Percentiles rank a stretch among this genome's conserved stretches.
Conservation (phyloP, 2,888 invertebrate genomes). For the Zele albiditarsus region DNA sequence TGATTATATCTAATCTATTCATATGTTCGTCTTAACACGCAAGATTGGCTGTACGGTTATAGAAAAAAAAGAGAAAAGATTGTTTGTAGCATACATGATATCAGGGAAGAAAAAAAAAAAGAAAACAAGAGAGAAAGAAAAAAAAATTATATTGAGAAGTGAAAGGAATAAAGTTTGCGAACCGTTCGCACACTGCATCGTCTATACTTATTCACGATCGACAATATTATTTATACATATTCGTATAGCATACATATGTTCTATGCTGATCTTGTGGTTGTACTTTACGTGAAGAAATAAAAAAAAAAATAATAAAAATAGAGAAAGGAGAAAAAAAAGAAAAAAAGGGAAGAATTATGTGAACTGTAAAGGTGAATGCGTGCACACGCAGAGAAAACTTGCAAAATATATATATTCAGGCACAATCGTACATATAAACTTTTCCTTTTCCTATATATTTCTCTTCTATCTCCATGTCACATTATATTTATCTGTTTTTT, state of each 20-base stretch:
- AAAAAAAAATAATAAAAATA: background rate
- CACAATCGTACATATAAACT: background rate
- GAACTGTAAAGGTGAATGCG: background rate
- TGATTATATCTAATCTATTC: background rate
- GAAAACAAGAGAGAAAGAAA: background rate
- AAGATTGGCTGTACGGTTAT: background rate
- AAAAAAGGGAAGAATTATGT: background rate
- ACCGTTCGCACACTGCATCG: background rate
- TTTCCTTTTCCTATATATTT: background rate
- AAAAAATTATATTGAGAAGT: background rate
- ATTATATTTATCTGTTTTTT: background rate
- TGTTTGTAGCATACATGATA: background rate
- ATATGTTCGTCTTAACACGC: background rate
- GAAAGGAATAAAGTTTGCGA: background rate
- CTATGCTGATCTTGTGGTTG: too few relatives aligned
- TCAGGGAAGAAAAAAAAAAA: background rate
- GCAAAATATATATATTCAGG: background rate
- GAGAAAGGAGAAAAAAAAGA: background rate
- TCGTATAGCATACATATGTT: background rate
- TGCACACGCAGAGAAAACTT: background rate
- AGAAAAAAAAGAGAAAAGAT: background rate
- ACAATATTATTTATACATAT: background rate
- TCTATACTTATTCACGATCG: background rate
- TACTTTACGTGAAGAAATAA: too few relatives aligned
- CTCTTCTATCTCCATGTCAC: background rate